Evolutionary conservation across 2,797 vertebrate species (phyloP), one percentile per base, ranked within the genome.

Genomic region (Halcyon badia): DNA sequence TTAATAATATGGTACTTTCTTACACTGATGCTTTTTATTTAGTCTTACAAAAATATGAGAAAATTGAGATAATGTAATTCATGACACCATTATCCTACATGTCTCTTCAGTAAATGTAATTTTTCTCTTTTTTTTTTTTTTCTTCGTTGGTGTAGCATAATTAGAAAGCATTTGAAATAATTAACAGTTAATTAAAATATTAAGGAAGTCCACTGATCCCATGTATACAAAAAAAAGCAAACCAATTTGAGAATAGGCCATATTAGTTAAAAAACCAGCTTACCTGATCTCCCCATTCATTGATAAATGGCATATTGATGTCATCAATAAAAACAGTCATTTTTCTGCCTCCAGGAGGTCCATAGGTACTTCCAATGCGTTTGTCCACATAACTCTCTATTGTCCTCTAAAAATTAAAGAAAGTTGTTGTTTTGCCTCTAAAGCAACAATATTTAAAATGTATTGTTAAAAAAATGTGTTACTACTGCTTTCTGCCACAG

Each of bases 231-330:
- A 54, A 46, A 77, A 83, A 82, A 21, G 1, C 1, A 4, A 8
- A 57, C 33, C 9, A 39, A 73, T 41, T 60, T 72, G 13, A 76
- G 24, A 82, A 37, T 65, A 72, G 54, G 65, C 26, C 3, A 0
- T 37, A 56, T 61, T 75, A 68, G 46, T 24, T 76, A 12, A 69
- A 62, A 83, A 70, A 2, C 17, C n/a, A 46, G 19, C 71, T 76
- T 97, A 98, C 98, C 98, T 98, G 98, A 96, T 98, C 98, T 94
- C 98, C 98, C 98, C 98, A 98, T 80, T 98, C 98, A 93, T 98
- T 98, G 96, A 98, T 98, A 92, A 98, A 61, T 6, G 98, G 98
- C 98, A 98, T 98, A 77, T 98, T 98, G 87, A 98, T 98, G 75
- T 98, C 98, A 90, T 98, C 98, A 95, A 98, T 97, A 95, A 98